phyloP scores from a whole-genome alignment of 2,888 invertebrate species.

The Craniophora ligustri region DNA sequence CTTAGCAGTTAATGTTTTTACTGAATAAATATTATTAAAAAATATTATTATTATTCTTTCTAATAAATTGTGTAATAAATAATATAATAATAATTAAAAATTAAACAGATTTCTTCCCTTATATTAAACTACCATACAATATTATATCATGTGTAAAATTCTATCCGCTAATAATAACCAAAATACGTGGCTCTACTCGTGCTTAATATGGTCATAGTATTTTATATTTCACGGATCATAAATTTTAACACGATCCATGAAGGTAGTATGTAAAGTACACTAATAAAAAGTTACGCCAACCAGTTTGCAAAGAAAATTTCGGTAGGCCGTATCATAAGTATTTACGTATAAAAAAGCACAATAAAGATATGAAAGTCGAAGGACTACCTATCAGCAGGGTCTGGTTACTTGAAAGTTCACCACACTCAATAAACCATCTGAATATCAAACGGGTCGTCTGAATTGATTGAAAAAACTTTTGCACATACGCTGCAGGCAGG shows the following conservation, averaged over 20 bases:
- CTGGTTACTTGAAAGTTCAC: constrained; percentile 61
- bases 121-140: not conserved
- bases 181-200: constrained; percentile 1
- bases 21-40: too few species aligned
- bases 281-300: constrained; percentile 53
- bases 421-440: constrained; percentile 77
- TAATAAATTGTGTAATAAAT: too few species aligned
- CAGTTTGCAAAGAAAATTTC: constrained; percentile 32
- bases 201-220: constrained; percentile 33
- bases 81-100: too few species aligned
- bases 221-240: constrained; percentile 47
- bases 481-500: constrained; percentile 42
- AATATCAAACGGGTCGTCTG: constrained; percentile 76
- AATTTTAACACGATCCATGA: constrained; percentile 50
- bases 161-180: too few species aligned
- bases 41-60: too few species aligned
- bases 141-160: too few species aligned
- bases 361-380: constrained; percentile 45
- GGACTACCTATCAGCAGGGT: constrained; percentile 57
- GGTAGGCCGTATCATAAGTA: constrained; percentile 25
- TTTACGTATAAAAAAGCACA: constrained; percentile 29
- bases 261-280: constrained; percentile 53
- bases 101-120: too few species aligned
- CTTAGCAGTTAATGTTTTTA: too few species aligned
- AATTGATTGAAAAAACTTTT: constrained; percentile 76